Evolutionary conservation across 2,113 vertebrate species (phyloP), one percentile per base, ranked within the genome.

Genomic region (zebrafish (Danio rerio)): DNA sequence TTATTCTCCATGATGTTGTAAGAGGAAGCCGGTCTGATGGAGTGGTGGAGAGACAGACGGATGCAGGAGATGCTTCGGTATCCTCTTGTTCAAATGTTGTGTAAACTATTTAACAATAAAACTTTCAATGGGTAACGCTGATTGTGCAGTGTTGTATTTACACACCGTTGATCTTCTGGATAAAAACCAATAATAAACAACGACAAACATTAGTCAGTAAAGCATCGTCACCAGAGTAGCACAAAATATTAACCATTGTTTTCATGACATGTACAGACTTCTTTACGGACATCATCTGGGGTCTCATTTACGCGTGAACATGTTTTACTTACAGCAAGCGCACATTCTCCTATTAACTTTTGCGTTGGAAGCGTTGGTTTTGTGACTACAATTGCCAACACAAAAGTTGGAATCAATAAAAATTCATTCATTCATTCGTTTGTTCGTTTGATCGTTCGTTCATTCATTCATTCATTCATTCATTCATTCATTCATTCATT

Each of bases 21-120:
- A 69, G 58, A 45, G 43, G 31, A 31, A 31, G 31, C 31, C 31
- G 3, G 31, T 31, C 31, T 31, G 1, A 31, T 31, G 31, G 31
- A 31, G 31, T 31, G 31, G 3, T 3, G 31, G 31, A 31, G 31
- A 86, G 83, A 85, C 89, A 89, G 78, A 80, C 76, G 84, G 86
- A 87, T 81, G 78, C 50, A 75, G 79, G 76, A 80, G 42, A 73
- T 58, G 47, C 40, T 21, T 81, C 81, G 59, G 76, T 66, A 78
- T 63, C 71, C 70, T 81, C 86, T 92, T 89, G 88, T 90, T 91
- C 82, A 89, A 89, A 91, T 92, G 91, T 87, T 93, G 91, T 92
- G 93, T 89, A 88, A 92, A 93, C 89, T 91, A 92, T 94, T 92
- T 92, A 93, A 93, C 92, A 94, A 93, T 94, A 93, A 94, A 93